Evolutionary conservation across 2,797 vertebrate genomes (phyloP).

Genomic region (Anniella stebbinsi): DNA sequence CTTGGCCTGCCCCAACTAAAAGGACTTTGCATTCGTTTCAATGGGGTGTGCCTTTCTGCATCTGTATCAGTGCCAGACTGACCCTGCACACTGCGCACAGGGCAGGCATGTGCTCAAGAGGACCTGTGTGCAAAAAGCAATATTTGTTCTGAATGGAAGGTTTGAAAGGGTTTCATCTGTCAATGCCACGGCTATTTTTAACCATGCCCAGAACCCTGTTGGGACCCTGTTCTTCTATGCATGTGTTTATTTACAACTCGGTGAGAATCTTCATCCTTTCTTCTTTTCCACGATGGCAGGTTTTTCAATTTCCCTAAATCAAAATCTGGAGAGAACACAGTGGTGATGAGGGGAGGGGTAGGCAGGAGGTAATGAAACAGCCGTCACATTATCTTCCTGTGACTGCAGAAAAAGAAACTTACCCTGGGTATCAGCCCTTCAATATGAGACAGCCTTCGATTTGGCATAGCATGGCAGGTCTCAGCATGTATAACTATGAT

Average conservation of each 20-base stretch:
- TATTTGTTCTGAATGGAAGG: not conserved
- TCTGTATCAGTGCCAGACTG: not conserved
- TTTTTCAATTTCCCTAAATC: conserved; percentile 56
- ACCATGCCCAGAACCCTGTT: conserved; percentile 30
- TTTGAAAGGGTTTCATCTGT: conserved; percentile 15
- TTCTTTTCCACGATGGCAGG: not conserved
- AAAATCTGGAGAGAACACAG: conserved; percentile 42
- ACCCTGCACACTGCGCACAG: not conserved
- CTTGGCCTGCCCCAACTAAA: not conserved
- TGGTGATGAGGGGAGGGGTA: not conserved
- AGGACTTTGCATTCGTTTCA: not conserved
- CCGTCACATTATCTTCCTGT: conserved; percentile 68
- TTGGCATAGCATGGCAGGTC: conserved; percentile 84
- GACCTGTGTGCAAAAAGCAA: not conserved
- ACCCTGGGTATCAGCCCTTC: conserved; percentile 80
- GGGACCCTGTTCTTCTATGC: conserved; percentile 24
- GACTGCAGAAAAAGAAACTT: conserved; percentile 60
- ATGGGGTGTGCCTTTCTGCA: not conserved
- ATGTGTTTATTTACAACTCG: conserved; percentile 35
- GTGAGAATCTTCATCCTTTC: conserved; percentile 20
- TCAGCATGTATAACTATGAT: conserved; percentile 85
- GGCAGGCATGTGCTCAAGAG: too few species aligned
- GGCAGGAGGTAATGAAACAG: conserved; percentile 60
- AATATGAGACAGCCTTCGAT: conserved; percentile 83
- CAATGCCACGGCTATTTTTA: not conserved